These are phyloP conservation scores for Sarcophaga carnaria DNA, from an alignment of 2,888 invertebrate species.

Conservation along the genomic window DNA sequence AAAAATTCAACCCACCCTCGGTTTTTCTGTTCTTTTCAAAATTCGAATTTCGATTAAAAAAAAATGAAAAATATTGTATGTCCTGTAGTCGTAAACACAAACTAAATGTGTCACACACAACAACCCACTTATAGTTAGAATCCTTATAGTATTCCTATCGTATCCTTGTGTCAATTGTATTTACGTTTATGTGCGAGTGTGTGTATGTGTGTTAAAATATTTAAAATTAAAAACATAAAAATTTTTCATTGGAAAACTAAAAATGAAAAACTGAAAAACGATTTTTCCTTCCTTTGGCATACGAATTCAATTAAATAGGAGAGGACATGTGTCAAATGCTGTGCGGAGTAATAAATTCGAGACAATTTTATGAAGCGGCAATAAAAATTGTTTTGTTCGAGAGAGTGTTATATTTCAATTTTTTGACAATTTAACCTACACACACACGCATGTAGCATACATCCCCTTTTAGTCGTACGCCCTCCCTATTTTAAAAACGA, in stretches of 20 bases:
- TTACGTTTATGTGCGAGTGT: too few species aligned
- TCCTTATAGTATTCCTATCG: slow-evolving; percentile 8
- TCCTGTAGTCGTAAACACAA: background rate
- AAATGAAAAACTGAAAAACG: slow-evolving; percentile 62
- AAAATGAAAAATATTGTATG: background rate
- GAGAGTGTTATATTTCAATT: slow-evolving; percentile 63
- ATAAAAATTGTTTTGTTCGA: slow-evolving; percentile 50
- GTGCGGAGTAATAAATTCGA: slow-evolving; percentile 4
- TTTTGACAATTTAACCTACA: slow-evolving; percentile 60
- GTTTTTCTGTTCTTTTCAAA: background rate
- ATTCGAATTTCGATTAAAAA: background rate
- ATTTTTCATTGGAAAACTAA: slow-evolving; percentile 60
- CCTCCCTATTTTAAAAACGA: slow-evolving; percentile 57
- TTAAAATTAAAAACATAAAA: slow-evolving; percentile 55
- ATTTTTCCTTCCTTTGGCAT: slow-evolving; percentile 42
- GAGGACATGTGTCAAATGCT: slow-evolving; percentile 49
- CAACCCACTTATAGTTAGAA: slow-evolving; percentile 32
- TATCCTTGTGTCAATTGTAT: background rate
- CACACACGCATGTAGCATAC: slow-evolving; percentile 24
- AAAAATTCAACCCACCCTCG: slow-evolving; percentile 8
- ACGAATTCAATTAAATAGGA: slow-evolving; percentile 28
- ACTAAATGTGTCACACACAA: slow-evolving; percentile 13
- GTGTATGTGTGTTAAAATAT: slow-evolving; percentile 23
- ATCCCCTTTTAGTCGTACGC: slow-evolving; percentile 44
- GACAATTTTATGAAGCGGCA: slow-evolving; percentile 49